These are phyloP conservation scores for Microcebus jonahi DNA, from an alignment of 2,113 vertebrate species.

Conservation along the genomic window DNA sequence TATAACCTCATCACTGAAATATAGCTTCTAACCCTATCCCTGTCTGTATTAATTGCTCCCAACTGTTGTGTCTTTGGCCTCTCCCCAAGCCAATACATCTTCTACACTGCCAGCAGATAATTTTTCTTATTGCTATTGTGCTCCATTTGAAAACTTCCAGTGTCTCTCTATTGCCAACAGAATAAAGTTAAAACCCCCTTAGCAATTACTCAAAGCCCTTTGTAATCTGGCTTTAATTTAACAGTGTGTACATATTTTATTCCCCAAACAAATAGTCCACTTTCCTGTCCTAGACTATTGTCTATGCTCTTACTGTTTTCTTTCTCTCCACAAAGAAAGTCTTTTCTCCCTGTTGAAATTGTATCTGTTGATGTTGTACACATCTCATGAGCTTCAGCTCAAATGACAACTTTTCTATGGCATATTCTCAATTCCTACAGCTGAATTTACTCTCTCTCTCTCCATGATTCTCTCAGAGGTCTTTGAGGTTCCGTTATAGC, in stretches of 20 bases:
- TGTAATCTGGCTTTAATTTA: not conserved
- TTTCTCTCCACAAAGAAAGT: not conserved
- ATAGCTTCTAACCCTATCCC: not conserved
- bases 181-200: not conserved
- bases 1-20: not conserved
- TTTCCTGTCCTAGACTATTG: not conserved
- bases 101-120: not conserved
- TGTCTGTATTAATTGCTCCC: not conserved
- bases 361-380: not conserved
- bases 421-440: not conserved
- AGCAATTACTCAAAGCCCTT: not conserved
- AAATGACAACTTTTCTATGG: not conserved
- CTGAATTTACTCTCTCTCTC: not conserved
- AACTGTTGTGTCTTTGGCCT: not conserved
- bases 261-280: not conserved
- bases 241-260: slow-evolving; percentile 4
- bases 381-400: not conserved
- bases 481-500: not conserved
- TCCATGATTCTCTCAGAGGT: not conserved
- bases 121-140: not conserved
- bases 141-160: not conserved
- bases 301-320: not conserved
- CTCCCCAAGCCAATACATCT: not conserved
- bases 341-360: not conserved
- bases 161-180: not conserved